Evolutionary conservation across 2,113 vertebrate genomes (phyloP).

Genomic region (Panthera tigris): DNA sequence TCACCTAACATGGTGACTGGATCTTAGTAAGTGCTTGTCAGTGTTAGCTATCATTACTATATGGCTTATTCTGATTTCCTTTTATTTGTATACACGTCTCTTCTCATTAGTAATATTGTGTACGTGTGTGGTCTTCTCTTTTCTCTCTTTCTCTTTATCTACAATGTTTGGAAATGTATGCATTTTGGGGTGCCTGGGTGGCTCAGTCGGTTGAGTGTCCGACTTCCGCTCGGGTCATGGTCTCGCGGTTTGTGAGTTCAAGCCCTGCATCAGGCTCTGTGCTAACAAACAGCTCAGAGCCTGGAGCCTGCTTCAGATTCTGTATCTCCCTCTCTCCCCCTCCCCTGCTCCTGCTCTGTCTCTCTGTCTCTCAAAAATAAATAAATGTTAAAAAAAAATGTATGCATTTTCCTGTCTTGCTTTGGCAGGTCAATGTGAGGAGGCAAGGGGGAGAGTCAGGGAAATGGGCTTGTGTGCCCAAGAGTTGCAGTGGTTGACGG

Average conservation of each 20-base stretch:
- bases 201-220: too few species aligned
- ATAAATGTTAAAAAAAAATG: not conserved
- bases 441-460: not conserved
- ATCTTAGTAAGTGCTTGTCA: not conserved
- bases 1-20: not conserved
- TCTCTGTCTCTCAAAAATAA: too few species aligned
- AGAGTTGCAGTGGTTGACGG: not conserved
- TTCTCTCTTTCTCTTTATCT: not conserved
- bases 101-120: not conserved
- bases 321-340: too few species aligned
- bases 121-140: not conserved
- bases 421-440: not conserved
- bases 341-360: too few species aligned
- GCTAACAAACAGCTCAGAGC: too few species aligned
- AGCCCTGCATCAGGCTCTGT: too few species aligned
- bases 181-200: not conserved
- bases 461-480: fast-evolving
- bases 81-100: not conserved
- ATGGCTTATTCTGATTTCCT: not conserved
- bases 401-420: not conserved
- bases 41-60: not conserved
- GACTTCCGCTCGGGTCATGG: too few species aligned
- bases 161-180: not conserved
- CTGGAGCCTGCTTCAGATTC: too few species aligned
- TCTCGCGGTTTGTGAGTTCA: too few species aligned